Conservation (phyloP, 2,113 vertebrate genomes). For the Cyphomyrus plagiostoma region DNA sequence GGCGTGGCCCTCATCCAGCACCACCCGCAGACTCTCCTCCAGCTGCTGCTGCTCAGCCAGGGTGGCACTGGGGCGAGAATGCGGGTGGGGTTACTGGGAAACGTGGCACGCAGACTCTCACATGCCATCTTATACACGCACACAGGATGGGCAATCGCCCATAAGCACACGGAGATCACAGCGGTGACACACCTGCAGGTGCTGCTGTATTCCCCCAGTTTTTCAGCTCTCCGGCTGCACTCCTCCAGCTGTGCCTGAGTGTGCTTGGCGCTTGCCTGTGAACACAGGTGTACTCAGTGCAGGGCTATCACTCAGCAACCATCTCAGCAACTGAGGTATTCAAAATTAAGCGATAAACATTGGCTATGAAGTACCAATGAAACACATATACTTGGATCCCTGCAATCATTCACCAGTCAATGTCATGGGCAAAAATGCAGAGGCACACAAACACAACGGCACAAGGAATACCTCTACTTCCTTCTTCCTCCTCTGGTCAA, state of each 20-base stretch:
- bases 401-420: background rate
- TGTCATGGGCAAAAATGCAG: background rate
- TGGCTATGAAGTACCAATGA: background rate
- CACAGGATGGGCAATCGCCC: background rate
- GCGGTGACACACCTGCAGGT: slow-evolving; percentile 62
- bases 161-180: background rate
- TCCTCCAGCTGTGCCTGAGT: slow-evolving; percentile 70
- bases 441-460: background rate
- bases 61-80: slow-evolving; percentile 49
- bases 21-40: slow-evolving; percentile 59
- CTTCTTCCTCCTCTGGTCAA: slow-evolving; percentile 68
- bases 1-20: slow-evolving; percentile 58
- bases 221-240: slow-evolving; percentile 64
- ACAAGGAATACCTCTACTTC: slow-evolving; percentile 69
- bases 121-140: background rate
- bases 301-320: background rate
- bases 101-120: background rate
- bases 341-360: background rate
- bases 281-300: background rate
- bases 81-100: background rate
- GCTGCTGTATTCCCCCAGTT: slow-evolving; percentile 76
- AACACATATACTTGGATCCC: background rate
- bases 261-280: slow-evolving; percentile 70
- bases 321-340: background rate
- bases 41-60: slow-evolving; percentile 62